Evolutionary conservation across 2,888 invertebrate genomes (phyloP), one percentile per base, ranked within the genome.

Genomic region (Geophilus truncorum): DNA sequence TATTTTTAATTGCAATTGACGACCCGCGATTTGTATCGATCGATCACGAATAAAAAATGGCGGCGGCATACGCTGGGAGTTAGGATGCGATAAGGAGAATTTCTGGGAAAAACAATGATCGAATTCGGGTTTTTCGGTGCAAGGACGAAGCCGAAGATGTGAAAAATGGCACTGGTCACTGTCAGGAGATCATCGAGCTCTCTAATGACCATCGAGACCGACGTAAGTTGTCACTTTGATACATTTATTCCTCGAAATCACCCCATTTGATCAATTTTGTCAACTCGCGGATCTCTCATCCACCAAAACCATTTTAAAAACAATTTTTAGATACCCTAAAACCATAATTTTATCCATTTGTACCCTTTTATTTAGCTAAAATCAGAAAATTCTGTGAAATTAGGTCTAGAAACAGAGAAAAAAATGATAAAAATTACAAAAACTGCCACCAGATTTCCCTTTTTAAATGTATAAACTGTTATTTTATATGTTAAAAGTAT

Each of bases 101-200:
- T 62, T 62, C 57, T 62, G 18, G 57, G 57, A 62, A 62, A 23
- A 1, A 5, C 21, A 18, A 62, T 62, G 57, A 62, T 62, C 23
- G 57, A 21, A 62, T 7, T 21, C 10, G 57, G 57, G 21, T 62
- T 62, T 62, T 62, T 62, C 10, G 57, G 10, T 21, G 57, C 18
- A n/a, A 21, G 57, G 57, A 62, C 21, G 10, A 62, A 62, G 57
- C 57, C 10, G 1, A 62, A 62, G 57, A 62, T 62, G 51, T 51
- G 40, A 30, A 25, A 79, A 23, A 79, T 79, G 79, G 79, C 79
- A 21, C 79, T 79, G 45, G 79, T 79, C 79, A 79, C 79, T 18
- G 51, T 79, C n/a, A 21, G 51, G 21, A 79, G 79, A 45, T 79
- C 79, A 23, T 51, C 79, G 79, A 79, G 79, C 30, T 79, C 79